These are phyloP conservation scores for Digitonthophagus gazella DNA, from an alignment of 2,888 invertebrate species.

Conservation along the genomic window DNA sequence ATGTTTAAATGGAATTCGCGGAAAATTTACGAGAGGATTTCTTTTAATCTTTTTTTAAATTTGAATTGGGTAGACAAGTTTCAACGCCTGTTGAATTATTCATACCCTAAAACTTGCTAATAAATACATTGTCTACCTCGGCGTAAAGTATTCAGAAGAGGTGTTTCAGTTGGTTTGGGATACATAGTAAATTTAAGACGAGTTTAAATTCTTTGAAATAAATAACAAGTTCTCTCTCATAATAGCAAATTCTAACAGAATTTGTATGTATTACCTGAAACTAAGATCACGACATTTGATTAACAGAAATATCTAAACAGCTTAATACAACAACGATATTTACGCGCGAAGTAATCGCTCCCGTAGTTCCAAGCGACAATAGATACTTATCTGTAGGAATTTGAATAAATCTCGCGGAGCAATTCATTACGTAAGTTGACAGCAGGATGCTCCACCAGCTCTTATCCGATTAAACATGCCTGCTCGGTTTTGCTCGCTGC, in stretches of 20 bases:
- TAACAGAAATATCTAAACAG: not conserved
- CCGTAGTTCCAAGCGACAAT: conserved; percentile 22
- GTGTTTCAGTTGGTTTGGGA: too few species aligned
- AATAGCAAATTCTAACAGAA: too few species aligned
- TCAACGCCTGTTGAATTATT: conserved; percentile 22
- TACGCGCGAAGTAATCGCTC: conserved; percentile 22
- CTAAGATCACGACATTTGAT: not conserved
- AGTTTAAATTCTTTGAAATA: too few species aligned
- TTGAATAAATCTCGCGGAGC: not conserved
- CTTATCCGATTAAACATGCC: not conserved
- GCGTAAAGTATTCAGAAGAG: too few species aligned
- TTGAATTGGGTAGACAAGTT: too few species aligned
- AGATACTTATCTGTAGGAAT: conserved; percentile 19
- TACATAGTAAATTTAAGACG: too few species aligned
- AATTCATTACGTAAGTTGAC: conserved; percentile 17
- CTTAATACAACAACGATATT: conserved; percentile 19
- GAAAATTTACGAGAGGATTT: too few species aligned
- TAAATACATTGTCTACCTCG: conserved; percentile 11
- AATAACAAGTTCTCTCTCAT: too few species aligned
- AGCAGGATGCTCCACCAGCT: conserved; percentile 8
- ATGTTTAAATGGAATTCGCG: too few species aligned
- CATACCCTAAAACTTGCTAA: conserved; percentile 6
- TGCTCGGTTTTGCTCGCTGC: not conserved
- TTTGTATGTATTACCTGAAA: too few species aligned
- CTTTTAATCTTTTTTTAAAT: too few species aligned